These are phyloP conservation scores for Vireo griseus DNA, from an alignment of 2,797 vertebrate species.

Conservation along the genomic window DNA sequence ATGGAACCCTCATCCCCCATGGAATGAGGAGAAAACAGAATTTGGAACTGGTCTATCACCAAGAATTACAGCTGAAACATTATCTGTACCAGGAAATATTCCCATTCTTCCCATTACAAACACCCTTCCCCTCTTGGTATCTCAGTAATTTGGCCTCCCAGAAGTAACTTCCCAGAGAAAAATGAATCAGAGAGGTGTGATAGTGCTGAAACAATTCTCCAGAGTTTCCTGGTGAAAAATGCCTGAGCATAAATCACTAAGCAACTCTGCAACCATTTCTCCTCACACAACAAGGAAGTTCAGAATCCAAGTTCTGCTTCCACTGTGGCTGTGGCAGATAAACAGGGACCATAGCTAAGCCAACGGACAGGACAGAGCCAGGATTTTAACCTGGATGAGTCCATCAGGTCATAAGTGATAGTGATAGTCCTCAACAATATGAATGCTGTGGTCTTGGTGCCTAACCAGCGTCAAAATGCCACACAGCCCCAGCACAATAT, in stretches of 20 bases:
- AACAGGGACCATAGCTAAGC: background rate
- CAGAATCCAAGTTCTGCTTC: background rate
- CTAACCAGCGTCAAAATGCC: too few species aligned
- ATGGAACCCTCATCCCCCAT: background rate
- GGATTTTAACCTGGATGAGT: background rate
- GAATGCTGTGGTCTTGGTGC: too few species aligned
- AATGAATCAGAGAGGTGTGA: background rate
- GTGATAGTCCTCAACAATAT: background rate
- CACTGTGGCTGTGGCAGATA: fast-evolving
- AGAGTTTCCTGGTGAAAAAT: constrained; percentile 36
- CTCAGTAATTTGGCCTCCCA: background rate
- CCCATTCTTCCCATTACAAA: background rate
- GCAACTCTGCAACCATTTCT: background rate
- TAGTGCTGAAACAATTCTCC: constrained; percentile 35
- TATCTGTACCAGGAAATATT: background rate
- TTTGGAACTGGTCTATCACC: background rate
- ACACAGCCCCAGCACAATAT: background rate
- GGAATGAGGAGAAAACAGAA: background rate
- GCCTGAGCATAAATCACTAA: background rate
- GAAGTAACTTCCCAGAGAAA: constrained; percentile 19
- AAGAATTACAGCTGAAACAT: background rate
- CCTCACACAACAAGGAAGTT: background rate
- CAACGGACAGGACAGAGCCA: fast-evolving
- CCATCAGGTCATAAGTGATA: too few species aligned
- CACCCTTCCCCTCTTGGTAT: background rate